Base-by-base conservation (phyloP, 2,113 vertebrate species). In the Hyaena hyaena region DNA sequence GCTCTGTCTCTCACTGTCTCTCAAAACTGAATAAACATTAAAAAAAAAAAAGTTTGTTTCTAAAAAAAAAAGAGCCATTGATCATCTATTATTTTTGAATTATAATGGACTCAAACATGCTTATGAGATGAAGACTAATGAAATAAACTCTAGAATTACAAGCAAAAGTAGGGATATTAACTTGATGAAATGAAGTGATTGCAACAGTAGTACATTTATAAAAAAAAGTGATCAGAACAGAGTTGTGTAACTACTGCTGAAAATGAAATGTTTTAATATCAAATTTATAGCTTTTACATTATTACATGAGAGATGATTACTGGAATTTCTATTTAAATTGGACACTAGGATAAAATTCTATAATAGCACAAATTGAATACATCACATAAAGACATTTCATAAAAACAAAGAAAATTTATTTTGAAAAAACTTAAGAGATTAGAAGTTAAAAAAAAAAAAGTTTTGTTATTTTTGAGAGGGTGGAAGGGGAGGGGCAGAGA, bases 41-140 rank as follows among this genome's bases (percentile, higher is more conserved):
- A 39, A 39, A 39, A 39, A 39, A 39, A 39, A 39, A 39, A 39
- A 39, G 39, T 39, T 39, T 39, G 39, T 39, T 39, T 39, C 39
- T 39, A 39, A 39, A 39, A 39, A 39, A 39, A 39, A 39, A 97
- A 98, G 95, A 98, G 88, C 96, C 97, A 95, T 93, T 96, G 92
- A 92, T 95, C 95, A 95, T 94, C 96, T 98, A 98, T 97, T 98
- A 94, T 15, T 94, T 98, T 97, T 98, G 96, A 97, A 93, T 93
- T 96, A 93, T 91, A 98, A 92, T 97, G 95, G 97, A 98, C 97
- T 98, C 94, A 98, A 98, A 98, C 96, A 98, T 90, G 96, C 97
- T 98, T 96, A 98, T 55, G 98, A 98, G 97, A 98, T 98, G 98
- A 98, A 98, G 98, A 99, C 97, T 98, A 98, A 98, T 84, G 95